A percentile compares a stretch with the other conserved stretches of the same genome.
phyloP scores from a whole-genome alignment of 1,140 invertebrate species.

The Trissolcus basalis region DNA sequence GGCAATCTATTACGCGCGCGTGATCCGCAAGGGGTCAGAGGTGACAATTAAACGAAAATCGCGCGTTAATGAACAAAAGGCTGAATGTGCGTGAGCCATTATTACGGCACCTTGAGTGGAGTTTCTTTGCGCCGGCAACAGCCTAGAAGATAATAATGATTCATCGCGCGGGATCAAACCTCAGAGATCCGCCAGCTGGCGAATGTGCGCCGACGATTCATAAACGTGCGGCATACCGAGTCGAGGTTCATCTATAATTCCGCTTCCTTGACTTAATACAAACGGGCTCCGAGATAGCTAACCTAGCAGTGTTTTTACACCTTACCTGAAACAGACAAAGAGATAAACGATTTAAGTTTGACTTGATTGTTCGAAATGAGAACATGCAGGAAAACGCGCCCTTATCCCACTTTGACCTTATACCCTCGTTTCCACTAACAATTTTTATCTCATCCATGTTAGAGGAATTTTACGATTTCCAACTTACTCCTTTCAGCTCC shows the following conservation, averaged over 20 bases:
- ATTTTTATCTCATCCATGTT: too few species aligned
- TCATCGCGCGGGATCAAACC: conserved; percentile 54
- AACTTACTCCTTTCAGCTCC: too few species aligned
- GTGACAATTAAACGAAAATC: conserved; percentile 72
- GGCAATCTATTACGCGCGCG: conserved; percentile 63
- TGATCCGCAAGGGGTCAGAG: conserved; percentile 62
- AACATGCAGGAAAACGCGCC: too few species aligned
- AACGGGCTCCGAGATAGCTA: background rate
- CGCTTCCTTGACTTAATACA: conserved; percentile 1
- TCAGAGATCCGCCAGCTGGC: conserved; percentile 11
- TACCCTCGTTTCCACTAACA: too few species aligned
- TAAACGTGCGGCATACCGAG: background rate
- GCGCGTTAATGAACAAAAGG: conserved; percentile 72
- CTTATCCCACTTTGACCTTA: too few species aligned
- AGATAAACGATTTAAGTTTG: background rate
- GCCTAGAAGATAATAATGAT: conserved; percentile 69
- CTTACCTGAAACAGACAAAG: conserved; percentile 52
- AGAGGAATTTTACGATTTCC: too few species aligned
- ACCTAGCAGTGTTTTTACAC: conserved; percentile 15
- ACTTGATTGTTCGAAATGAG: background rate
- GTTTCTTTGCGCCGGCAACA: conserved; percentile 64
- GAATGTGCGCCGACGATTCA: background rate
- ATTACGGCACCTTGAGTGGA: conserved; percentile 67
- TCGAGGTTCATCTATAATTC: background rate
- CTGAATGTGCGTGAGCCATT: conserved; percentile 62